Conservation (phyloP, 1,140 invertebrate species). For the Acromyrmex charruanus region DNA sequence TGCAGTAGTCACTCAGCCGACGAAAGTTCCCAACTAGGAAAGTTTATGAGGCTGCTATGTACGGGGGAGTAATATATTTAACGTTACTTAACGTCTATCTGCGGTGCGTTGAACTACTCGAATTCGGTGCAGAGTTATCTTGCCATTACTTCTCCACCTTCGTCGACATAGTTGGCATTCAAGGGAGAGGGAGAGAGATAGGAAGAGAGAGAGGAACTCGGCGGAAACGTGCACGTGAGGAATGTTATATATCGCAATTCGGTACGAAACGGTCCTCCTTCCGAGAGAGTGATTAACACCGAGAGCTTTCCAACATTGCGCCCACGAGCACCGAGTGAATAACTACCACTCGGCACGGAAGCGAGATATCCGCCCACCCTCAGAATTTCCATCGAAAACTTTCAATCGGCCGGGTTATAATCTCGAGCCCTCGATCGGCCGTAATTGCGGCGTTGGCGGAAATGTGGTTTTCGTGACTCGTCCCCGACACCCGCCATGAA, state of each 20-base stretch:
- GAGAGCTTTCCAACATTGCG: conserved; percentile 73
- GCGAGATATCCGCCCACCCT: conserved; percentile 73
- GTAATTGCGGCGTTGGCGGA: conserved; percentile 61
- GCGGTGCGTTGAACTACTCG: conserved; percentile 34
- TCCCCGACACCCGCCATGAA: conserved; percentile 33
- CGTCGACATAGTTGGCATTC: conserved; percentile 44
- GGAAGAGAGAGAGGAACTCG: not conserved
- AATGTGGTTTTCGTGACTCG: conserved; percentile 60
- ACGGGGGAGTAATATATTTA: conserved; percentile 27
- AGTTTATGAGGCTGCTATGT: conserved; percentile 20
- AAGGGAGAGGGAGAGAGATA: not conserved
- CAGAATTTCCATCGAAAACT: conserved; percentile 81
- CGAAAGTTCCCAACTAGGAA: conserved; percentile 29
- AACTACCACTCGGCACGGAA: conserved; percentile 83
- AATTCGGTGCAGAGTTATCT: conserved; percentile 27
- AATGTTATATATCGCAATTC: conserved; percentile 66
- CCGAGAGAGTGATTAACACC: conserved; percentile 79
- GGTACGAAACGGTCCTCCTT: conserved; percentile 69
- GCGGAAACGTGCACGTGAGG: conserved; percentile 45
- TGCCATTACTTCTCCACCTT: conserved; percentile 58
- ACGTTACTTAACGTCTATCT: conserved; percentile 47
- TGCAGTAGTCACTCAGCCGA: not conserved
- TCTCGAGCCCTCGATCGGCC: conserved; percentile 78
- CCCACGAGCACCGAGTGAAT: conserved; percentile 68
- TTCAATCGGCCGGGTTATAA: conserved; percentile 79